Base-by-base conservation (phyloP, 2,113 vertebrate genomes). In the Eudyptes chrysolophus region DNA sequence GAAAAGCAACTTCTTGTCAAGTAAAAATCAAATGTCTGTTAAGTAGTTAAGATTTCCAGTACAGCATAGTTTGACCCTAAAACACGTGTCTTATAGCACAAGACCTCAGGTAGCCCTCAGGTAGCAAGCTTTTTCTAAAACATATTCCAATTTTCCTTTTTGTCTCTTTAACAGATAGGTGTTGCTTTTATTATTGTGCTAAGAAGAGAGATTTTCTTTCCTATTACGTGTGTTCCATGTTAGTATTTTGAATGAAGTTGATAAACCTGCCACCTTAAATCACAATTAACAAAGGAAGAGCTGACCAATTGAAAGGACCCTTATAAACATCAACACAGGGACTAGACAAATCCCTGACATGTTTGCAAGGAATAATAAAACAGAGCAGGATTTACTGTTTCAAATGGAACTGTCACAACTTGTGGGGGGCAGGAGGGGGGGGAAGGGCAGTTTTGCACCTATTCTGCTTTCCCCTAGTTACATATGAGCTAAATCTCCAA, bases 391-490 rank as follows among this genome's bases (percentile, higher is more conserved):
- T 79, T 65, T 92, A 44, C 38, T 64, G 10, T 68, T 90, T 87
- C 29, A 55, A n/a, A 55, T 60, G 12, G 13, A 68, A 70, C 32
- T 64, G 22, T 46, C 16, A 11, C 29, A 72, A 5, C 5, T 9
- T 24, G 11, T 2, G 0, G 38, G 11, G 48, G 17, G 40, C 40
- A 42, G 36, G 26, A 4, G 15, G 9, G 7, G 11, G 4, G 4
- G 11, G 15, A 18, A 46, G 32, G 14, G 12, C 44, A 72, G 19
- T 79, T 85, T 51, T 69, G 4, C 29, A 54, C 10, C 6, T n/a
- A 6, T 32, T 82, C 13, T 81, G 3, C 51, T 84, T 70, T 17
- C 18, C 6, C 10, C 18, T 75, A 22, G 19, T 82, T 60, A n/a
- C 6, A 7, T 46, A 13, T 11, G 7, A 84, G 25, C 21, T 66